Evolutionary conservation across 2,113 vertebrate species (phyloP).

Genomic region (Neotragus pygmaeus): DNA sequence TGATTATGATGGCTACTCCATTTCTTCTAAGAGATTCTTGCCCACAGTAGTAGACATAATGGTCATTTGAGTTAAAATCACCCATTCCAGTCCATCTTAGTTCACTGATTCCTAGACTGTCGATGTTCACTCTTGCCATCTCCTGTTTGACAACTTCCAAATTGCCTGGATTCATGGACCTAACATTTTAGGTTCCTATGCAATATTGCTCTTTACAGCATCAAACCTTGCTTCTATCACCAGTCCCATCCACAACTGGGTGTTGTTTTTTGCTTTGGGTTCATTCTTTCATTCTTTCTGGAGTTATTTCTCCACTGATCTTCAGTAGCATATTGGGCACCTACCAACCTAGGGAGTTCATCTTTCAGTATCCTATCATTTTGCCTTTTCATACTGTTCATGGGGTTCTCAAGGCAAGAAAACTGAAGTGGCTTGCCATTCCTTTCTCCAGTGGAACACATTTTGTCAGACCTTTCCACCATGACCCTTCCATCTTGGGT

Average conservation of each 20-base stretch:
- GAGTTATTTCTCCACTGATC: background rate
- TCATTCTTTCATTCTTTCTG: background rate
- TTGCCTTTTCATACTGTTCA: background rate
- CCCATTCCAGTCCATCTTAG: no score
- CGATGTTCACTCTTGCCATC: no score
- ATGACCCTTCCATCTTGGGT: background rate
- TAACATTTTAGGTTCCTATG: no score
- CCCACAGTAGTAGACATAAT: no score
- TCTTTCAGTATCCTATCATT: background rate
- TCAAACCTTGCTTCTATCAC: background rate
- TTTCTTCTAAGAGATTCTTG: no score
- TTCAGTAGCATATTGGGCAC: background rate
- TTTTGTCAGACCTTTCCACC: background rate
- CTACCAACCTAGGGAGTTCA: background rate
- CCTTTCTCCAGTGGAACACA: background rate
- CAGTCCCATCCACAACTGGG: background rate
- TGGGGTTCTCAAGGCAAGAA: background rate
- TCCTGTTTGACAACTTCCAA: no score
- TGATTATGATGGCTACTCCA: no score
- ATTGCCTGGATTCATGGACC: no score
- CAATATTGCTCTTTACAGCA: no score
- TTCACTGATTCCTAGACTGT: no score
- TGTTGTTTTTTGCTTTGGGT: background rate
- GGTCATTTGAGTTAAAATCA: no score
- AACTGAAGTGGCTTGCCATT: background rate